phyloP scores from a whole-genome alignment of 2,113 vertebrate genomes.

The Hassar affinis region DNA sequence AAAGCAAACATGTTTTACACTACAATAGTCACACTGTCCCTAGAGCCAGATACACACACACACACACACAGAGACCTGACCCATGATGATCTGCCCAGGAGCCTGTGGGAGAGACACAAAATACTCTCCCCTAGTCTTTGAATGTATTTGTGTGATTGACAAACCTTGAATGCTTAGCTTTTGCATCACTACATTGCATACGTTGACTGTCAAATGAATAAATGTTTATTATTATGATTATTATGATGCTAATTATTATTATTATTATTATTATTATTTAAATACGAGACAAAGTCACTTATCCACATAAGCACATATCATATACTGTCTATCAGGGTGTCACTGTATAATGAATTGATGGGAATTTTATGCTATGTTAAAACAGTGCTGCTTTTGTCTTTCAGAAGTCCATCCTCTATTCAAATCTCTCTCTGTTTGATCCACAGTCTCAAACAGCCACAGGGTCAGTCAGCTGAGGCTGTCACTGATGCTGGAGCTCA shows the following conservation, averaged over 20 bases:
- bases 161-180: background rate
- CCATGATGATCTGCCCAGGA: conserved; percentile 30
- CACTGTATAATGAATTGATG: background rate
- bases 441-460: conserved; percentile 66
- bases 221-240: background rate
- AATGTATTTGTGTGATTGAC: background rate
- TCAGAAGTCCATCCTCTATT: conserved; percentile 51
- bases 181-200: background rate
- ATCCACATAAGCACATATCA: background rate
- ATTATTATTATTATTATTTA: background rate
- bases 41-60: background rate
- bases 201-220: background rate
- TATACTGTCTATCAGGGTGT: background rate
- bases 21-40: conserved; percentile 10
- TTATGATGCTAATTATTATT: background rate
- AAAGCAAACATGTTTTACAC: conserved; percentile 37
- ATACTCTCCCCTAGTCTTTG: background rate
- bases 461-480: conserved; percentile 49
- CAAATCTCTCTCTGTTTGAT: conserved; percentile 67
- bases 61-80: conserved; percentile 17
- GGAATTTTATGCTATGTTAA: conserved; percentile 12
- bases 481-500: conserved; percentile 61
- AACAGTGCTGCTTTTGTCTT: conserved; percentile 62
- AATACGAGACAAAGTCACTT: background rate
- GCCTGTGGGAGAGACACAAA: background rate